A percentile compares a stretch with the other conserved stretches of the same genome.
Evolutionary conservation across 2,797 vertebrate genomes (phyloP).

Genomic region (Epinephelus coioides): DNA sequence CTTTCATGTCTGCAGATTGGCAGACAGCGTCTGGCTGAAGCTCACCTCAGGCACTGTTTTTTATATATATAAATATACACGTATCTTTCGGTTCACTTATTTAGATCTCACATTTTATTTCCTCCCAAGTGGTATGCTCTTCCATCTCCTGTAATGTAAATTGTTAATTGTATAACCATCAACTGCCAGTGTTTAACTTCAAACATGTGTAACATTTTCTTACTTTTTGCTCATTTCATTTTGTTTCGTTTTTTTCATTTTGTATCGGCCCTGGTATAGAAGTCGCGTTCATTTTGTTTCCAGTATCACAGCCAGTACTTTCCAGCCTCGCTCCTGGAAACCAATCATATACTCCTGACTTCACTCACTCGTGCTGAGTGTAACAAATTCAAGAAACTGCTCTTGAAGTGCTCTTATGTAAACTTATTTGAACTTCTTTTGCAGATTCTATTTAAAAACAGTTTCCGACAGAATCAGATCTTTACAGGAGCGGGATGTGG

Average conservation of each 20-base stretch:
- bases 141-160: slow-evolving; percentile 87
- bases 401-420: slow-evolving; percentile 22
- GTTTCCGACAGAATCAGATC: slow-evolving; percentile 1
- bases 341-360: slow-evolving; percentile 38
- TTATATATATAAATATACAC: slow-evolving; percentile 18
- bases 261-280: slow-evolving; percentile 88
- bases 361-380: slow-evolving; percentile 62
- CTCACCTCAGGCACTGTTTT: slow-evolving; percentile 91
- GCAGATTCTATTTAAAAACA: slow-evolving; percentile 21
- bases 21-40: slow-evolving; percentile 88
- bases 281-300: slow-evolving; percentile 68
- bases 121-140: slow-evolving; percentile 60
- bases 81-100: slow-evolving; percentile 38
- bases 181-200: slow-evolving; percentile 88
- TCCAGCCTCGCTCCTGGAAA: slow-evolving; percentile 40
- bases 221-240: slow-evolving; percentile 77
- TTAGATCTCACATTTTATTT: slow-evolving; percentile 51
- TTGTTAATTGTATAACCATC: slow-evolving; percentile 89
- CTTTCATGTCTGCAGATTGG: slow-evolving; percentile 49
- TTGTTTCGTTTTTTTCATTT: slow-evolving; percentile 47
- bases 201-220: slow-evolving; percentile 86
- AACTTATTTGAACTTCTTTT: slow-evolving; percentile 22
- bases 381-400: slow-evolving; percentile 45
- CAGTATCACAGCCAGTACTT: slow-evolving; percentile 31
- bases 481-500: slow-evolving; percentile 38